Evolutionary conservation across 1,140 invertebrate species (phyloP).

Genomic region (Cyclina sinensis): DNA sequence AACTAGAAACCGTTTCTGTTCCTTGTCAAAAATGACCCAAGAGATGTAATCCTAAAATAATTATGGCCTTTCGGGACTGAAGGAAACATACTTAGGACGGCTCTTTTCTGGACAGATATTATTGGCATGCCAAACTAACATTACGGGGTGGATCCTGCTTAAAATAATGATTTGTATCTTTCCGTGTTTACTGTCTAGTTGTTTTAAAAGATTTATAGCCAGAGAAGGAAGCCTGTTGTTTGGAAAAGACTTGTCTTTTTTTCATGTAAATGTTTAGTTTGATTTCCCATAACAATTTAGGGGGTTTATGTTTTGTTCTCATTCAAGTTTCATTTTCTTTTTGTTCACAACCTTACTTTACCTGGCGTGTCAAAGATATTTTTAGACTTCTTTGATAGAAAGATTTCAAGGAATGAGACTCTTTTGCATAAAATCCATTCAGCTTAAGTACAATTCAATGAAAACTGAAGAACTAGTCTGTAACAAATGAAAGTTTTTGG

Average conservation of each 20-base stretch:
- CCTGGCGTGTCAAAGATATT: no score
- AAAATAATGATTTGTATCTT: conserved; percentile 51
- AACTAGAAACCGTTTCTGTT: conserved; percentile 30
- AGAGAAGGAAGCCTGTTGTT: not conserved
- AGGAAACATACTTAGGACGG: conserved; percentile 31
- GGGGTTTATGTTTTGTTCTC: no score
- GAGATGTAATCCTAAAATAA: conserved; percentile 33
- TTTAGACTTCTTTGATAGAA: no score
- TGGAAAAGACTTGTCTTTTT: not conserved
- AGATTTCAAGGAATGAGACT: no score
- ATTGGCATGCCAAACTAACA: conserved; percentile 52
- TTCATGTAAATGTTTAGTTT: conserved; percentile 10
- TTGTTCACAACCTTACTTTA: no score
- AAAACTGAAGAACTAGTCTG: no score
- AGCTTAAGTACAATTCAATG: no score
- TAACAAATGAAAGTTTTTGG: no score
- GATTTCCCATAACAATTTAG: not conserved
- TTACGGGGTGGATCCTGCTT: not conserved
- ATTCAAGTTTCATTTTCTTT: no score
- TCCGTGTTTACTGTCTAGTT: not conserved
- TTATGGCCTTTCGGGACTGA: conserved; percentile 4
- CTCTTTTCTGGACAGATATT: conserved; percentile 36
- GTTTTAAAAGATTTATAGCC: not conserved
- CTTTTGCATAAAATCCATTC: no score
- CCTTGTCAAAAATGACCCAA: conserved; percentile 20